Base-by-base conservation (phyloP, 2,797 vertebrate genomes). In the Anas bernieri region DNA sequence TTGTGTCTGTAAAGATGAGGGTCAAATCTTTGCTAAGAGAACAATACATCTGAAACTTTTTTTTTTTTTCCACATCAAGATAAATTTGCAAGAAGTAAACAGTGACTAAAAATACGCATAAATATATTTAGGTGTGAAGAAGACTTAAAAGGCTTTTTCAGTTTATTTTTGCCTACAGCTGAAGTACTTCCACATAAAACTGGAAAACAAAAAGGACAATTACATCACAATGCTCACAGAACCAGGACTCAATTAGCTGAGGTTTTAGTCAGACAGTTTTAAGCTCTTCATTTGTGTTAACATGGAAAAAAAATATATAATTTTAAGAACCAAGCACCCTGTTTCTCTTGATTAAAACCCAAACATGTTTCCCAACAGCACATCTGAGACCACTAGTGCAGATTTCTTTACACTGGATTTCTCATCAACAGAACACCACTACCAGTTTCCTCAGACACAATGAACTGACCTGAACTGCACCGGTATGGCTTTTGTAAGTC, bases 51-150 rank as follows among this genome's bases (percentile, higher is more conserved):
- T 69, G 52, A 50, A 90, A 37, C 28, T 25, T 46, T 88, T 88
- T 88, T 41, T 39, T 39, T 88, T 59, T 52, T 83, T 84, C 46
- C 74, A 64, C 56, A 78, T 22, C 30, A n/a, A 91, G 56, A 72
- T 48, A 79, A 77, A 92, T 88, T 46, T 87, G 68, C 69, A 73
- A 86, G 39, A 69, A 89, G 78, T 74, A 95, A 95, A 93, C 17
- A 80, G 61, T 45, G 77, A 69, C 91, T 89, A 93, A 94, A 94
- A 94, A 90, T 88, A 95, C 7, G n/a, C 48, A 66, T 31, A 78
- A 61, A 77, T 33, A 37, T 64, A 77, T 66, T 77, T 61, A 87
- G 88, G 63, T 64, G 69, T 69, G 88, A 96, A 88, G 33, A 72
- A 82, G 73, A 81, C 46, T 88, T 75, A 75, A 79, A 90, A 92